Evolutionary conservation across 2,888 invertebrate species (phyloP).

Genomic region (Cerastoderma edule): DNA sequence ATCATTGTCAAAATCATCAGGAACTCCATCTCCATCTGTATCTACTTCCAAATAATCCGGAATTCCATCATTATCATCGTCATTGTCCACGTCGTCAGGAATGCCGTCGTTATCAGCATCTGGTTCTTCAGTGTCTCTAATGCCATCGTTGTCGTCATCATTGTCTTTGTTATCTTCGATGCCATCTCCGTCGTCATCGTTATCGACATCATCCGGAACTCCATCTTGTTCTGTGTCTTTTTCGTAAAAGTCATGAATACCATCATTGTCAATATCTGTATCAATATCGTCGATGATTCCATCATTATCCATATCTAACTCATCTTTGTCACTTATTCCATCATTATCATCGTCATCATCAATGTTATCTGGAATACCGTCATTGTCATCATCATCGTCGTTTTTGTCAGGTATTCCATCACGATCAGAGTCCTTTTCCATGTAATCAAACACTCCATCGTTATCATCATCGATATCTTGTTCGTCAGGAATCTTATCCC

Average conservation of each 20-base stretch:
- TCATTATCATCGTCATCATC: conserved; percentile 76
- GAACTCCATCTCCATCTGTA: conserved; percentile 76
- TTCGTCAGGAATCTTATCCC: conserved; percentile 72
- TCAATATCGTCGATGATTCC: conserved; percentile 75
- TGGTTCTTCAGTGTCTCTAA: conserved; percentile 69
- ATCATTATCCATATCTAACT: conserved; percentile 72
- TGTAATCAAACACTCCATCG: conserved; percentile 77
- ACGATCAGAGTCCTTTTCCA: conserved; percentile 74
- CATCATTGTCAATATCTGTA: conserved; percentile 74
- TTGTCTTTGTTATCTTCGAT: conserved; percentile 76
- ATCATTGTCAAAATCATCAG: conserved; percentile 64
- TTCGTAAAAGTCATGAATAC: conserved; percentile 70
- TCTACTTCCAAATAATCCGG: conserved; percentile 72
- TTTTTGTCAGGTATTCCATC: conserved; percentile 68
- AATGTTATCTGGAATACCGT: conserved; percentile 75
- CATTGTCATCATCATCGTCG: conserved; percentile 74
- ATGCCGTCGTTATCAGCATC: conserved; percentile 76
- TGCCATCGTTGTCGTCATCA: conserved; percentile 66
- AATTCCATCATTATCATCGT: conserved; percentile 72
- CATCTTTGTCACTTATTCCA: conserved; percentile 76
- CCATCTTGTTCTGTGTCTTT: conserved; percentile 71
- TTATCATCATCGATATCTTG: conserved; percentile 77
- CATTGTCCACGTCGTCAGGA: conserved; percentile 69
- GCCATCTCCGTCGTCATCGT: conserved; percentile 72
- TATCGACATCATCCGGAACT: conserved; percentile 70